Evolutionary conservation across 2,113 vertebrate genomes (phyloP), one percentile per base, ranked within the genome.

Genomic region (Gallinago media): DNA sequence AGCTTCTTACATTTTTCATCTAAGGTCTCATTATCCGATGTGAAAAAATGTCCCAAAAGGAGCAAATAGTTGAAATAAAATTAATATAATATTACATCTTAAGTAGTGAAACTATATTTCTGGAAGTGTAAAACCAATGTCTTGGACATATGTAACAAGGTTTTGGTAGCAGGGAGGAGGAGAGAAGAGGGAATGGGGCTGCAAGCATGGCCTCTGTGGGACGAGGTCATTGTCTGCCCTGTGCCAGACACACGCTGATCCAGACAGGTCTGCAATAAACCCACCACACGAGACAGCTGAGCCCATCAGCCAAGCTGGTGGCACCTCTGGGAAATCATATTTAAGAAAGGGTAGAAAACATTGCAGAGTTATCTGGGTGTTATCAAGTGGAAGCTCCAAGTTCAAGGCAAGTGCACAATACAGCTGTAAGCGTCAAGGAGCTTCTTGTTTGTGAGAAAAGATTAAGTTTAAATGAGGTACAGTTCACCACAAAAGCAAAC

Each of bases 321-420:
- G 3, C 23, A 32, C 8, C 26, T 77, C 29, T 55, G 5, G 19
- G 15, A 55, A 87, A 63, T 50, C 0, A 0, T 8, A 3, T 8
- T 36, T 72, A 55, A 76, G 42, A 58, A 61, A 67, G 12, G 4
- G 12, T 56, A 38, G 22, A 38, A 81, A 81, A 29, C 40, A 42
- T 7, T 38, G 31, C 19, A 50, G 7, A 36, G 26, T n/a, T n/a
- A n/a, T 59, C 49, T 26, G 22, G 18, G 12, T 66, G 17, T 16
- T 74, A 54, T 5, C 15, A 86, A 29, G 20, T 54, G 47, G 8
- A 86, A 71, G 4, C 17, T 66, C 11, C 8, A 38, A 74, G 32
- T 6, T 49, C 12, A 25, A 82, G n/a, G 8, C 3, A 59, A 54
- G 4, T 21, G 16, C 27, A 21, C 2, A 61, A n/a, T 6, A 44